phyloP scores from a whole-genome alignment of 2,113 vertebrate species.

The Helogale parvula region DNA sequence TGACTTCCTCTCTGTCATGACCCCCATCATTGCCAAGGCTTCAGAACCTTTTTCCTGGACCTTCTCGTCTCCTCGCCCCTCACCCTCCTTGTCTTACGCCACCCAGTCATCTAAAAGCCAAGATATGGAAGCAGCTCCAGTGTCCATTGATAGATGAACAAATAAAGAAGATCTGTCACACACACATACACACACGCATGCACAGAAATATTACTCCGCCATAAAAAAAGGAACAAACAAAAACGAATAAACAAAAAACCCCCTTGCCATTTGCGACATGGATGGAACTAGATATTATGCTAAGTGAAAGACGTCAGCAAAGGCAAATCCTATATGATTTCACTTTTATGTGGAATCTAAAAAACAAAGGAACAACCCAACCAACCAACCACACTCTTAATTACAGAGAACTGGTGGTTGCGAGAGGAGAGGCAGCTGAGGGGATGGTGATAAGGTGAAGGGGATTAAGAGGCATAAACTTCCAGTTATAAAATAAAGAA shows the following conservation, averaged over 20 bases:
- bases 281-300: not conserved
- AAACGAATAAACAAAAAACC: not conserved
- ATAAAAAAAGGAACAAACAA: not conserved
- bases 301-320: not conserved
- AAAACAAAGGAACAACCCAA: not conserved
- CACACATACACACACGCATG: too few relatives aligned
- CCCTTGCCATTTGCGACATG: not conserved
- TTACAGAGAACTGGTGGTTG: not conserved
- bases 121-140: not conserved
- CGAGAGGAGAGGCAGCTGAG: not conserved
- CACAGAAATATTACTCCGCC: not conserved
- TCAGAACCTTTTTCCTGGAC: too few relatives aligned
- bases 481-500: not conserved
- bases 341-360: not conserved
- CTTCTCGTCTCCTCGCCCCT: not conserved
- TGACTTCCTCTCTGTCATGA: not conserved
- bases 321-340: not conserved
- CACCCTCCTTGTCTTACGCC: not conserved
- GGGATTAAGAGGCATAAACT: not conserved
- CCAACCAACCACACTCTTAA: not conserved
- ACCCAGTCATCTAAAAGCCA: not conserved
- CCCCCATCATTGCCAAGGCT: not conserved
- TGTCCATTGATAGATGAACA: not conserved
- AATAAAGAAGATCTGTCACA: not conserved
- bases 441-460: not conserved